Evolutionary conservation across 1,140 invertebrate species (phyloP).

Genomic region (Trichogramma pretiosum): DNA sequence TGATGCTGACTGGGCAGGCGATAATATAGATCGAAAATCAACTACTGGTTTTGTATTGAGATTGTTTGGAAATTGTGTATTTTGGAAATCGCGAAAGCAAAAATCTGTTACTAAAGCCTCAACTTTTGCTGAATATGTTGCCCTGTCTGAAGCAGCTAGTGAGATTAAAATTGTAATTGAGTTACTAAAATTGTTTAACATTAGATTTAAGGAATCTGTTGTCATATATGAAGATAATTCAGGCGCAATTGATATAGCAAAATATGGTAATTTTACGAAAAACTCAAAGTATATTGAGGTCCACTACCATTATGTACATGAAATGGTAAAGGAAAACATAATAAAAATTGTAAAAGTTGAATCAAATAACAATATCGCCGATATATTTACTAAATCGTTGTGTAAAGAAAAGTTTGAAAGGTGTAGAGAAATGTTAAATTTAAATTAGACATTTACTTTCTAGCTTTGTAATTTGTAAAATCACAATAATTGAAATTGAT

Average conservation of each 20-base stretch:
- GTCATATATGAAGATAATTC: not conserved
- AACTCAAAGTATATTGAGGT: too few relatives aligned
- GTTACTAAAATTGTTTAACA: not conserved
- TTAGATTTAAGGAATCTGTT: not conserved
- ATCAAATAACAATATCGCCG: not conserved
- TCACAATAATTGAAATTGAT: too few relatives aligned
- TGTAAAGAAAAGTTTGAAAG: constrained; percentile 1
- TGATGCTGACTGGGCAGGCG: constrained; percentile 17
- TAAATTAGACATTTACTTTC: not conserved
- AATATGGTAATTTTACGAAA: too few relatives aligned
- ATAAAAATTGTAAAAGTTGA: too few relatives aligned
- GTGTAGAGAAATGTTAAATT: not conserved
- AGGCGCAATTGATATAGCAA: not conserved
- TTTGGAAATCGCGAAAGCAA: constrained; percentile 1
- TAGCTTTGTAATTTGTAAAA: too few relatives aligned
- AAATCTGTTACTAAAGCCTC: not conserved
- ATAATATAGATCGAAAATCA: constrained; percentile 19
- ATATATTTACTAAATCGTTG: constrained; percentile 1
- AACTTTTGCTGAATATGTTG: not conserved
- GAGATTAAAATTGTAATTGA: not conserved
- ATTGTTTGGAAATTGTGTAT: constrained; percentile 12
- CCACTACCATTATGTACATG: constrained; percentile 1
- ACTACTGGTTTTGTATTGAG: constrained; percentile 16
- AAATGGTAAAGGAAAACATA: not conserved
- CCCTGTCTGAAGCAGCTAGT: not conserved